Base-by-base conservation (phyloP, 2,113 vertebrate genomes). In the Marmota monax region DNA sequence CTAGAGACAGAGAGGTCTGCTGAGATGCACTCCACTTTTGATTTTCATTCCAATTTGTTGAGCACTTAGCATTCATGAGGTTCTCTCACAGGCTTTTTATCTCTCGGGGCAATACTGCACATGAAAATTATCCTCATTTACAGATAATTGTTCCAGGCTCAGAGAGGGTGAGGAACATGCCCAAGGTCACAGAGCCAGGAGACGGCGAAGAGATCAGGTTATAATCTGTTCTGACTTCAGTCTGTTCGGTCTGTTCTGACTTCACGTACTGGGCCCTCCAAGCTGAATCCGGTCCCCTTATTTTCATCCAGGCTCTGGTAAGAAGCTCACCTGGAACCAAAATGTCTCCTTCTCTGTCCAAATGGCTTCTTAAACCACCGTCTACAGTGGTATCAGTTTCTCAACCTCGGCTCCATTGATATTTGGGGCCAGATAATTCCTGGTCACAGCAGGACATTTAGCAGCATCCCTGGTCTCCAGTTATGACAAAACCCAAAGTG, bases 91-190 rank as follows among this genome's bases (percentile, higher is more conserved):
- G 67, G 58, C 70, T 42, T 39, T 22, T 79, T 39, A 39, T 45
- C 16, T 76, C 89, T 89, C 70, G 13, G 0, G 11, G 20, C 25
- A n/a, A 70, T 1, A 1, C 22, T 37, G 76, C 25, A 12, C 16
- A 1, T 12, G 32, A n/a, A 84, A 76, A 83, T 42, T 12, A 58
- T 80, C 73, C 77, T 83, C 85, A 51, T 18, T 85, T 56, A 27
- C 1, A 25, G 39, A 32, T 39, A 67, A 76, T 1, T 23, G 56
- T 73, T 34, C 63, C 58, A 82, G 70, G 80, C 63, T 76, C 94
- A 80, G 80, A 94, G 72, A 92, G n/a, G 37, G 56, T 7, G 37
- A 77, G 69, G n/a, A 87, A 80, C n/a, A 58, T 32, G 51, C 16
- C 20, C 80, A 34, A 84, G 42, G 85, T 48, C 89, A 70, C 48